Percentiles rank a stretch among this genome's conserved stretches.
Conservation (phyloP, 2,113 vertebrate genomes). For the Percopsis transmontana region DNA sequence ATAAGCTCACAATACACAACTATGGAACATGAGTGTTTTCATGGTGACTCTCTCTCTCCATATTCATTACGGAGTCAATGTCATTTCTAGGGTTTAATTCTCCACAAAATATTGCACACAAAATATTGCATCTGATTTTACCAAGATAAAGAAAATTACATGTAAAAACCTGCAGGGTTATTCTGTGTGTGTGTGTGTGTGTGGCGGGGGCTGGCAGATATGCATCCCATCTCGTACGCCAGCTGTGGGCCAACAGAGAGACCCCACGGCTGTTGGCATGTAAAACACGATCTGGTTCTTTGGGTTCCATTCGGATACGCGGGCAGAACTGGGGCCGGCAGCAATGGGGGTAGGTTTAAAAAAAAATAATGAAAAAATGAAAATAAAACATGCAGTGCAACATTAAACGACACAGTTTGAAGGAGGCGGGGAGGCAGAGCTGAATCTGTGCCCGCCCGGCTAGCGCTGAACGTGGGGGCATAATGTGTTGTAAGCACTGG, state of each 20-base stretch:
- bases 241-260: slow-evolving; percentile 52
- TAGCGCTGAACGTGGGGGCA: slow-evolving; percentile 56
- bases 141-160: background rate
- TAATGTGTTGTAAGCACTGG: slow-evolving; percentile 70
- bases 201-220: slow-evolving; percentile 28
- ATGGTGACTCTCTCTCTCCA: too few species aligned
- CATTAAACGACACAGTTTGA: slow-evolving; percentile 43
- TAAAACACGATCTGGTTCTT: slow-evolving; percentile 53
- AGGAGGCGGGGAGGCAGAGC: slow-evolving; percentile 23
- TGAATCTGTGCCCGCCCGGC: slow-evolving; percentile 29
- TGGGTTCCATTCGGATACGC: too few species aligned
- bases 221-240: slow-evolving; percentile 40
- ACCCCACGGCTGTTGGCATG: slow-evolving; percentile 57
- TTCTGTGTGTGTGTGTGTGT: background rate
- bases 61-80: too few species aligned
- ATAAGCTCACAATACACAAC: too few species aligned
- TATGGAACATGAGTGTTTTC: too few species aligned
- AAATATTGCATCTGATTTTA: too few species aligned
- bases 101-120: too few species aligned
- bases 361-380: slow-evolving; percentile 14
- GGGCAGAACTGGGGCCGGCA: too few species aligned
- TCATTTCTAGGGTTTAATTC: too few species aligned
- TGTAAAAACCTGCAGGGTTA: background rate
- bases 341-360: too few species aligned
- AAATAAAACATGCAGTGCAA: slow-evolving; percentile 25